Evolutionary conservation across 1,140 invertebrate species (phyloP).

Genomic region (Nasonia longicornis): DNA sequence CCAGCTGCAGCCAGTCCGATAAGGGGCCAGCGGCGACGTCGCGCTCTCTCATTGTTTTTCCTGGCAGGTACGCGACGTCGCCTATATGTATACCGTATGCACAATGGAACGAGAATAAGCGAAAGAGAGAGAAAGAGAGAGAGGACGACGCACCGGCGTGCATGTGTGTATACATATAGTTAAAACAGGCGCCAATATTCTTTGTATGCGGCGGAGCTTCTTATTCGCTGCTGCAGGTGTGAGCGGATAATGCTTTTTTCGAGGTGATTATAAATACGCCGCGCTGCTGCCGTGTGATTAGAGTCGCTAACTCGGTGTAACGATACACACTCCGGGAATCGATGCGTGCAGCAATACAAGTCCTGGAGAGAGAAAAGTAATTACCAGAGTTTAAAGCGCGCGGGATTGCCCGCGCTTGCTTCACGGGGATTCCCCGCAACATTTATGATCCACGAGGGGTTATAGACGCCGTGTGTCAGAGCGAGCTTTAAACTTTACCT

Average conservation of each 20-base stretch:
- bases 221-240: no score
- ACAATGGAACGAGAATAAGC: no score
- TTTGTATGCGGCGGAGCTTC: neutral
- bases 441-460: neutral
- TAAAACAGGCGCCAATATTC: neutral
- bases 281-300: no score
- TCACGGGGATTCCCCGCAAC: neutral
- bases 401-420: no score
- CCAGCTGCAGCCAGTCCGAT: neutral
- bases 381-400: no score
- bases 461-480: neutral
- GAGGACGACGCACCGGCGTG: neutral
- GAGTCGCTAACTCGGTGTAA: no score
- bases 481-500: neutral
- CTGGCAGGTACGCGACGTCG: no score
- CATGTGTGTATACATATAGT: neutral
- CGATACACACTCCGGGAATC: neutral
- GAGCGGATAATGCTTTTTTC: no score
- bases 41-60: slow-evolving; percentile 6
- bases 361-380: neutral
- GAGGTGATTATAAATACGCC: no score
- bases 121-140: no score
- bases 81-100: no score
- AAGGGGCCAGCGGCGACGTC: neutral
- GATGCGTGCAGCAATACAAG: neutral